These are phyloP conservation scores for Syncerus caffer DNA, from an alignment of 2,797 vertebrate genomes.

Conservation along the genomic window DNA sequence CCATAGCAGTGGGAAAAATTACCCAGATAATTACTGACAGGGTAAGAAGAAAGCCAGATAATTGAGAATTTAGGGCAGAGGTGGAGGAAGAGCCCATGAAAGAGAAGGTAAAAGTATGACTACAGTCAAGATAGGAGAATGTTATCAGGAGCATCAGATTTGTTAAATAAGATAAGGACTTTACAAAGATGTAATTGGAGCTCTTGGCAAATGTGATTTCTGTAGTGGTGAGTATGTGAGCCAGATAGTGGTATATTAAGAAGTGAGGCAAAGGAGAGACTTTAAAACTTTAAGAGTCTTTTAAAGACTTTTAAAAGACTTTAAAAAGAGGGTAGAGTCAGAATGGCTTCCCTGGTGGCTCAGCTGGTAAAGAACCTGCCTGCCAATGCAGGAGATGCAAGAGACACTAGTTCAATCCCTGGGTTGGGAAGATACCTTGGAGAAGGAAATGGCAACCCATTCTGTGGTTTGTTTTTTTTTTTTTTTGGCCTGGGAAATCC, in stretches of 20 bases:
- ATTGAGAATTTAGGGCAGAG: background rate
- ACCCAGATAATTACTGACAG: background rate
- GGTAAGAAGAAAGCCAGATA: background rate
- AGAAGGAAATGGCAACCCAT: background rate
- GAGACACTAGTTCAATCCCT: background rate
- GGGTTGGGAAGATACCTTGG: background rate
- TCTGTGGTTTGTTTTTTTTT: background rate
- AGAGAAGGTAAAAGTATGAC: background rate
- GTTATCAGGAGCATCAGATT: background rate
- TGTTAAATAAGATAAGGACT: background rate
- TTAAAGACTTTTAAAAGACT: background rate
- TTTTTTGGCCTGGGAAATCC: background rate
- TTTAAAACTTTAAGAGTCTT: background rate
- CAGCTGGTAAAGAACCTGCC: background rate
- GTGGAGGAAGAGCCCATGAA: background rate
- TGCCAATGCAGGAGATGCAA: background rate
- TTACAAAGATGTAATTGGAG: background rate
- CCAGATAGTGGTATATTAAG: background rate
- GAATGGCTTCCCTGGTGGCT: background rate
- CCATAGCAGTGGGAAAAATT: background rate
- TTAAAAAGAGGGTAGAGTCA: background rate
- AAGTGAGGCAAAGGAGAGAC: background rate
- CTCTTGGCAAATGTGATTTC: background rate
- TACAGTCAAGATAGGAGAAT: background rate
- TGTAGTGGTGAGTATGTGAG: background rate